These are phyloP conservation scores for Ovis canadensis DNA, from an alignment of 2,113 vertebrate species.

Conservation along the genomic window DNA sequence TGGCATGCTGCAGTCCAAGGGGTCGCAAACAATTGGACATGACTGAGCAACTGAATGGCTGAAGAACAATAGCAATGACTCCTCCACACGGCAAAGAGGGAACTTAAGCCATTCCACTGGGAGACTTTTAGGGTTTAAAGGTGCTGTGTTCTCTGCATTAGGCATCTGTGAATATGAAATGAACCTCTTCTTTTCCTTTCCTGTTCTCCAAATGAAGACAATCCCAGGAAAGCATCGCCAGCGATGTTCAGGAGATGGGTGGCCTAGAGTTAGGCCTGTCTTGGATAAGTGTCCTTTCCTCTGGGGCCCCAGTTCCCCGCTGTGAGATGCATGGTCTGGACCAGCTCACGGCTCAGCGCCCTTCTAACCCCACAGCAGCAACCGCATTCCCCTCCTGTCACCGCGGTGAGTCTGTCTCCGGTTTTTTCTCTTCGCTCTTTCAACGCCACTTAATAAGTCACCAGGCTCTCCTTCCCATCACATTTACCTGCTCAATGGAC, in stretches of 20 bases:
- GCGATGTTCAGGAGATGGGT: background rate
- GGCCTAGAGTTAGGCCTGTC: background rate
- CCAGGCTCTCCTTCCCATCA: background rate
- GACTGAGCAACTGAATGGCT: background rate
- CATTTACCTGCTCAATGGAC: background rate
- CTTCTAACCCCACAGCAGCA: background rate
- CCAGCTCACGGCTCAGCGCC: accelerated
- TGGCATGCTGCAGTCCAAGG: background rate
- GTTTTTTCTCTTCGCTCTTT: background rate
- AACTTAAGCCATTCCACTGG: background rate
- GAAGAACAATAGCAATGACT: background rate
- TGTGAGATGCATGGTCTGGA: background rate
- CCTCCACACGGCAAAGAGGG: background rate
- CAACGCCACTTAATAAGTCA: background rate
- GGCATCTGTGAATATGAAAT: background rate
- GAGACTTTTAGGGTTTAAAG: background rate
- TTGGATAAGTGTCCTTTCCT: background rate
- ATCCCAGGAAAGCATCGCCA: accelerated
- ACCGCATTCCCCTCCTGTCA: accelerated
- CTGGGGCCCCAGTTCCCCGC: background rate
- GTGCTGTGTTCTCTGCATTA: accelerated
- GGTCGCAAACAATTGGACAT: accelerated
- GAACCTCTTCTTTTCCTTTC: background rate
- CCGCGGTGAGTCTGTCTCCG: accelerated
- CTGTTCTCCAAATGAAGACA: background rate